Evolutionary conservation across 2,113 vertebrate species (phyloP).

Genomic region (Pungitius pungitius): DNA sequence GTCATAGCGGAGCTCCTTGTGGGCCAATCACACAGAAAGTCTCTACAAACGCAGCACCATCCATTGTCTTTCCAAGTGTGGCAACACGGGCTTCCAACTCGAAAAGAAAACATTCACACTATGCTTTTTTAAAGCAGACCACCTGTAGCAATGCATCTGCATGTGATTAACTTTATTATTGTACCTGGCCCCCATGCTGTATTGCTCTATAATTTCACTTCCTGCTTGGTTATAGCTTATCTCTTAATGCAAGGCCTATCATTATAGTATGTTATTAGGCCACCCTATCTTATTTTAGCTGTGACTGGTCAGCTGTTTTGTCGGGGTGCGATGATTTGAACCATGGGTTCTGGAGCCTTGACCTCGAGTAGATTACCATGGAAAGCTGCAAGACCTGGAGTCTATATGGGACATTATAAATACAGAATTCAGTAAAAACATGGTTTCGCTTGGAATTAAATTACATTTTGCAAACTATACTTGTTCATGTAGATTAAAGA

Average conservation of each 20-base stretch:
- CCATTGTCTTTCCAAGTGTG: background rate
- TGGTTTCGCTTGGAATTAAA: background rate
- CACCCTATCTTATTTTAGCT: conserved; percentile 40
- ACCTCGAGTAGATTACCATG: conserved; percentile 4
- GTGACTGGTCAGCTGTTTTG: conserved; percentile 46
- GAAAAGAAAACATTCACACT: conserved; percentile 8
- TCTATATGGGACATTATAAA: background rate
- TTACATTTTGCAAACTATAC: background rate
- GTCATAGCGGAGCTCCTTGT: background rate
- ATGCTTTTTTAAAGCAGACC: conserved; percentile 19
- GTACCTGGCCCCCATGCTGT: background rate
- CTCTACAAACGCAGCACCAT: background rate
- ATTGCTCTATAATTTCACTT: conserved; percentile 2
- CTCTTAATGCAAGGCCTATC: conserved; percentile 33
- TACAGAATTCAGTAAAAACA: conserved; percentile 9
- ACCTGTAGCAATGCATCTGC: conserved; percentile 36
- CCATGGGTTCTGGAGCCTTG: conserved; percentile 23
- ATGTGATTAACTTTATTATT: conserved; percentile 15
- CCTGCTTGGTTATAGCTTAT: conserved; percentile 19
- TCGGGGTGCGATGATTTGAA: conserved; percentile 23
- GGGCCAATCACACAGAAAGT: conserved; percentile 1
- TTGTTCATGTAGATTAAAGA: background rate
- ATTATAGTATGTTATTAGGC: conserved; percentile 49
- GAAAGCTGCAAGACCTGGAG: conserved; percentile 2
- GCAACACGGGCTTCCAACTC: background rate